Evolutionary conservation across 30 jellyfish, hydroid and myxozoan species (phyloP), one percentile per base, ranked within the genome.

Genomic region (Aurelia sp.): DNA sequence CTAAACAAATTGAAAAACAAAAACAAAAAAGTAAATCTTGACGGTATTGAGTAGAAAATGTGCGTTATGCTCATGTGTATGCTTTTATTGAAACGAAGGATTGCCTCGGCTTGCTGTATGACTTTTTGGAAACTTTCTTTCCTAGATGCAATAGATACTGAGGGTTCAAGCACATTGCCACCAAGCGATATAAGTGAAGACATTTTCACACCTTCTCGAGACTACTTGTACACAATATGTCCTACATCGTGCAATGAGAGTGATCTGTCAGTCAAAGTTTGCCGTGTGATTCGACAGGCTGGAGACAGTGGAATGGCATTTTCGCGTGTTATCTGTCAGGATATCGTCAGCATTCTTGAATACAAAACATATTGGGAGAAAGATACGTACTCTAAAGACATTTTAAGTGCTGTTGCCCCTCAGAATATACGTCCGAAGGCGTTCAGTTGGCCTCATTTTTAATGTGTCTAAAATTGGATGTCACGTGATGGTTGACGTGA

Each of bases 261-360:
- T 71, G 92, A 82, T 35, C 64, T 73, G 13, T 62, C 62, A 13
- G 27, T 82, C 13, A 47, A 60, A 17, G 62, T 82, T 9, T 69
- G 85, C 71, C 92, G 86, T 6, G 92, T 82, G 13, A 35, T 82
- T 31, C 68, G 92, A 20, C 86, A 82, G 66, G 62, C 80, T n/a
- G 55, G 55, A 44, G 8, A 44, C 55, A 35, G 69, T 17, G 86
- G 79, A 6, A 41, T 37, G 19, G 69, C 60, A 62, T 82, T 82
- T 44, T 62, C 86, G 3, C 82, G 35, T 41, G 78, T 61, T 18
- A 31, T 82, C 20, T 37, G 23, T 18, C 59, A 18, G 10, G 92
- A 82, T 71, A 78, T 82, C 21, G 67, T 70, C 53, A 82, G 92
- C 72, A 57, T 82, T 10, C 86, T 82, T 15, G 80, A 82, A 52